Base-by-base conservation (phyloP, 2,113 vertebrate genomes). In the Clarias magur region DNA sequence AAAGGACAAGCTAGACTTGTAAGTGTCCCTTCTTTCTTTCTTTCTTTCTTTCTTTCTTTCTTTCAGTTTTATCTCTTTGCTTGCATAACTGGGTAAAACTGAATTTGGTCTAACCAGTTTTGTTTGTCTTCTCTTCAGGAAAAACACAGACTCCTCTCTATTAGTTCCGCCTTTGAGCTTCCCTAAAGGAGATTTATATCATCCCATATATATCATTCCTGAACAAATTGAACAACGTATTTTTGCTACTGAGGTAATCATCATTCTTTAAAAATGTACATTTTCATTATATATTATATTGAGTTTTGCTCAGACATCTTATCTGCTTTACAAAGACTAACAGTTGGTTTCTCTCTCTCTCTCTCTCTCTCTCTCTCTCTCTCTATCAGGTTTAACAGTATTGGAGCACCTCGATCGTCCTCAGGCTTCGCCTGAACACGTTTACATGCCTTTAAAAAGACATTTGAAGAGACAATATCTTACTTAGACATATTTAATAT, bases 241-340 rank as follows among this genome's bases (percentile, higher is more conserved):
- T 85, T 96, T 95, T 80, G 96, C 96, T 84, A 96, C 96, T 42
- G 96, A 97, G 96, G 96, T 96, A 93, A 93, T 85, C 12, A 79
- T 38, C 53, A 19, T 76, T 75, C 30, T 13, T 76, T 10, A 68
- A 38, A 42, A 56, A 38, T 38, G 25, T 54, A 48, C 0, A 48
- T 8, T 8, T 48, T 48, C 7, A 8, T 48, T 0, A 48, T 8
- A 48, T 5, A 48, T 48, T 48, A 8, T 48, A 48, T 48, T 12
- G 25, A 59, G 57, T 15, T 65, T 76, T 30, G 57, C 8, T 59
- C 12, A 13, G 54, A 4, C 48, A 56, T 11, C 23, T 72, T 27
- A 73, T 42, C 34, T 23, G 21, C 53, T 54, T 53, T 38, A 75
- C 73, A 54, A 82, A 12, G 0, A 17, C 53, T 88, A 85, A 90